These are phyloP conservation scores for Chrysopa pallens DNA, from an alignment of 1,140 invertebrate genomes.

Conservation along the genomic window DNA sequence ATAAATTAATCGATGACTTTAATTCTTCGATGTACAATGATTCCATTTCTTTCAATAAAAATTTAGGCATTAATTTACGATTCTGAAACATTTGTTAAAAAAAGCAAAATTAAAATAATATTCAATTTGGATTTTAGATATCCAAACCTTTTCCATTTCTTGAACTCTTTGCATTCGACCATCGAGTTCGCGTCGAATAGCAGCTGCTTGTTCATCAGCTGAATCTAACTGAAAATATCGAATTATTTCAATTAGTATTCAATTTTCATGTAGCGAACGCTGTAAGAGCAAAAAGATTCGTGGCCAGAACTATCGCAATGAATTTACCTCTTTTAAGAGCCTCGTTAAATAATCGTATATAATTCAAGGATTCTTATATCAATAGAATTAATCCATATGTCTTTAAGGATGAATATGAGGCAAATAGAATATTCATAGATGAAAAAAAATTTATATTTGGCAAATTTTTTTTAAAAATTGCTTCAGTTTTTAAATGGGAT, in stretches of 20 bases:
- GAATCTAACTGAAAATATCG: constrained; percentile 68
- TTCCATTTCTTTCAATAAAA: constrained; percentile 99
- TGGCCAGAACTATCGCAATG: no score
- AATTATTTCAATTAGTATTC: constrained; percentile 1
- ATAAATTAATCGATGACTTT: constrained; percentile 89
- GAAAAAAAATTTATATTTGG: no score
- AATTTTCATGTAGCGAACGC: not conserved
- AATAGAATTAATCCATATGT: no score
- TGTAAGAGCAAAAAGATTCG: no score
- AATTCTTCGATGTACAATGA: constrained; percentile 96
- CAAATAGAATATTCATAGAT: no score
- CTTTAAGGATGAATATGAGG: no score
- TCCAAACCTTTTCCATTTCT: constrained; percentile 85
- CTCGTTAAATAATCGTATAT: no score
- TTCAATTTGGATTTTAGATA: not conserved
- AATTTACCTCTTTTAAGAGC: no score
- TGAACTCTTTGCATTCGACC: constrained; percentile 89
- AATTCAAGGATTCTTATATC: not conserved
- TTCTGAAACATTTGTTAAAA: constrained; percentile 41
- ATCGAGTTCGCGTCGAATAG: constrained; percentile 94
- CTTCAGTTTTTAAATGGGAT: no score
- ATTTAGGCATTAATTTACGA: constrained; percentile 94
- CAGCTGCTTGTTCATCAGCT: constrained; percentile 97
- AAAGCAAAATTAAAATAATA: not conserved
- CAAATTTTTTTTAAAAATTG: no score